Conservation (phyloP, 2,113 vertebrate species). For the Rhynchopsitta pachyrhyncha region DNA sequence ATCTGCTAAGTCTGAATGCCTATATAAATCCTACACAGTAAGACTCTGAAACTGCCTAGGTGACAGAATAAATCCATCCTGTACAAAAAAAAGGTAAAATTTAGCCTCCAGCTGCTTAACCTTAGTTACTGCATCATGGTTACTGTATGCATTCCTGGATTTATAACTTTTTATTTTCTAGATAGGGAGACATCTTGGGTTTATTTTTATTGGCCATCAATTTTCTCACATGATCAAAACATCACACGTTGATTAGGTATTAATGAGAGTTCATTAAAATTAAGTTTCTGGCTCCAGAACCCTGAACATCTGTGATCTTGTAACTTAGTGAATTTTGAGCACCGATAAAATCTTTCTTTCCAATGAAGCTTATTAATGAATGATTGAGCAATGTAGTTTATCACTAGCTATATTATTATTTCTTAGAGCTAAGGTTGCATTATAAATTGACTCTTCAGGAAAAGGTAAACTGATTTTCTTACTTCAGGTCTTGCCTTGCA, state of each 20-base stretch:
- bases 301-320: neutral
- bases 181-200: neutral
- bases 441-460: slow-evolving; percentile 60
- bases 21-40: slow-evolving; percentile 9
- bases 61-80: neutral
- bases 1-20: slow-evolving; percentile 16
- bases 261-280: slow-evolving; percentile 19
- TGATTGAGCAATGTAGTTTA: slow-evolving; percentile 14
- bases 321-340: neutral
- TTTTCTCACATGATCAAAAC: slow-evolving; percentile 31
- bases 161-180: neutral
- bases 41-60: slow-evolving; percentile 4
- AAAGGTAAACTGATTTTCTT: slow-evolving; percentile 64
- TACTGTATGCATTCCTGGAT: neutral
- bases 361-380: neutral
- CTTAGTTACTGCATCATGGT: neutral
- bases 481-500: slow-evolving; percentile 55
- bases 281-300: neutral
- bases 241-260: slow-evolving; percentile 2
- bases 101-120: slow-evolving; percentile 39
- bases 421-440: slow-evolving; percentile 40
- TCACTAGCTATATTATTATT: neutral
- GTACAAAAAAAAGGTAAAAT: neutral
- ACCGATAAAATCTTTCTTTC: neutral
- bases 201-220: slow-evolving; percentile 43